Conservation (phyloP, 2,797 vertebrate species). For the Centropyge bicolor region DNA sequence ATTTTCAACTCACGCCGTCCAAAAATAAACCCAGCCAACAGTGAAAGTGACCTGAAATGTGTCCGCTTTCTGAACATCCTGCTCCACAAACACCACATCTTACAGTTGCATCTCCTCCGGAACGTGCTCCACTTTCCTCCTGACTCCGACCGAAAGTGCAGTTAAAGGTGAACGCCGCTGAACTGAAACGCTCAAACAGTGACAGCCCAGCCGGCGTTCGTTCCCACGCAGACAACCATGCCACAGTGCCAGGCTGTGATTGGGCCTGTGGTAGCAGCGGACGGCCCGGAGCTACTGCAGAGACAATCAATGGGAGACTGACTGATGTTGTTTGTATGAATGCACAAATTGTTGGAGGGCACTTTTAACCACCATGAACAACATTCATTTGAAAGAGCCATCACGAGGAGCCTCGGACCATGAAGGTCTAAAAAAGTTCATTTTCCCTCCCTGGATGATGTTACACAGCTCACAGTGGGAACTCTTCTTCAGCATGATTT, state of each 20-base stretch:
- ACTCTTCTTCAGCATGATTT: no score
- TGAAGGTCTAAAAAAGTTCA: no score
- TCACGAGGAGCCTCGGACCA: no score
- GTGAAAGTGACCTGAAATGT: constrained; percentile 51
- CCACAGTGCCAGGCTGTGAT: constrained; percentile 6
- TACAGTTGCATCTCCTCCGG: not conserved
- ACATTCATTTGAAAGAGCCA: not conserved
- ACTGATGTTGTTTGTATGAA: constrained; percentile 8
- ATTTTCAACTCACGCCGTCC: not conserved
- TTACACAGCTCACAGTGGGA: no score
- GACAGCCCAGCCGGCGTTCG: constrained; percentile 38
- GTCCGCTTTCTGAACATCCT: constrained; percentile 22
- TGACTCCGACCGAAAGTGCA: not conserved
- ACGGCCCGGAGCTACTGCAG: constrained; percentile 15
- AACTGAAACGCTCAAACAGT: not conserved
- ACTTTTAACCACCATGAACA: not conserved
- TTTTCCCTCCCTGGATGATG: no score
- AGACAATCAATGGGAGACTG: not conserved
- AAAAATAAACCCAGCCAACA: constrained; percentile 50
- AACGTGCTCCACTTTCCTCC: constrained; percentile 12
- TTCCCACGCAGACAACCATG: constrained; percentile 10
- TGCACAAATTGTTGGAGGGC: not conserved
- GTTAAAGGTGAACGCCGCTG: constrained; percentile 24
- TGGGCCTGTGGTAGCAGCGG: constrained; percentile 12
- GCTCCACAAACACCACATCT: constrained; percentile 33